These are phyloP conservation scores for Andrena dorsata DNA, from an alignment of 2,888 invertebrate genomes.

Conservation along the genomic window DNA sequence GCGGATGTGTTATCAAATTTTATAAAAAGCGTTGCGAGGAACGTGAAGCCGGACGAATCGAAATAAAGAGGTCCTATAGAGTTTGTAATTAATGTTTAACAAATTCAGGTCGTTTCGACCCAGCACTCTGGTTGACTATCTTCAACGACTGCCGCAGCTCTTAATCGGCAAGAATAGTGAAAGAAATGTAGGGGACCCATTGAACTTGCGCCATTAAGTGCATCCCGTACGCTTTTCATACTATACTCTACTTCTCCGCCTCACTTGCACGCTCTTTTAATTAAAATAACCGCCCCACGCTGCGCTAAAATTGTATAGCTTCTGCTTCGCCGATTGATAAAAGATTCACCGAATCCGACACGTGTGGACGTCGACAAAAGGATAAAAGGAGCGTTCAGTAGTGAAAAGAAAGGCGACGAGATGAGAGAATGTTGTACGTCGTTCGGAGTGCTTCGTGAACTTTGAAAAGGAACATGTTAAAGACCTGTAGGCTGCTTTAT, in stretches of 20 bases:
- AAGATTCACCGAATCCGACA: slow-evolving; percentile 25
- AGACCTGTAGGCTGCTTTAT: slow-evolving; percentile 28
- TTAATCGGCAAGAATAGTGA: slow-evolving; percentile 39
- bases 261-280: background rate
- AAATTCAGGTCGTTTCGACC: slow-evolving; percentile 42
- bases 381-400: background rate
- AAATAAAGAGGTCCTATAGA: slow-evolving; percentile 46
- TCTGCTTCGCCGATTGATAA: slow-evolving; percentile 2
- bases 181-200: slow-evolving; percentile 50
- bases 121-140: slow-evolving; percentile 20
- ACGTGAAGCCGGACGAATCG: background rate
- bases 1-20: background rate
- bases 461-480: slow-evolving; percentile 46
- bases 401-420: slow-evolving; percentile 40
- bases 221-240: slow-evolving; percentile 22
- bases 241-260: no score
- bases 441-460: slow-evolving; percentile 2
- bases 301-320: background rate
- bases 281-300: background rate
- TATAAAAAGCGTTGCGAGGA: background rate
- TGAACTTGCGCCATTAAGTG: slow-evolving; percentile 54
- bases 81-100: slow-evolving; percentile 69
- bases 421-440: background rate
- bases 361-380: background rate
- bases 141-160: slow-evolving; percentile 56